Base-by-base conservation (phyloP, 2,797 vertebrate genomes). In the Nyctalus aviator region DNA sequence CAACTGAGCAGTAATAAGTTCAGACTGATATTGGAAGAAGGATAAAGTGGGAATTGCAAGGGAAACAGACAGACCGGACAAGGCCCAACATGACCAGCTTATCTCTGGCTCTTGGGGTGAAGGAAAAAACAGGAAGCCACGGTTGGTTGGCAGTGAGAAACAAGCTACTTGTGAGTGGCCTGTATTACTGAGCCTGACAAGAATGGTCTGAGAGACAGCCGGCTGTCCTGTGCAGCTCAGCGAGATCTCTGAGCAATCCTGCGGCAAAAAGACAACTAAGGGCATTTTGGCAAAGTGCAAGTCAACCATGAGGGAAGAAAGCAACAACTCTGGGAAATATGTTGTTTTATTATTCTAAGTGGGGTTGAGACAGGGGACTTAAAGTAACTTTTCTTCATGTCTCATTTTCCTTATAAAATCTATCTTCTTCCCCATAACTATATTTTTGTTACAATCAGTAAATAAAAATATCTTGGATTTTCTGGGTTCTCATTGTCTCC, bases 381-480 rank as follows among this genome's bases (percentile, higher is more conserved):
- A 27, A 76, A 20, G 21, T 23, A 46, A 75, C 30, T 82, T 84
- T 90, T 78, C 35, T 32, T 81, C 2, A 7, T 32, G 25, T 35
- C 48, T 64, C 57, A 83, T 68, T 85, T 79, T 94, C 57, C 75
- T 91, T 62, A 95, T 3, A 75, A 48, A 94, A 77, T 82, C 18
- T 78, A 69, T 62, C 46, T 11, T 78, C 5, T 73, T 84, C 2
- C 5, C 35, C 50, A 71, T 27, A 84, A 48, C 76, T 20, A 46
- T 46, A 73, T 23, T 46, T 55, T n/a, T 46, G 25, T 20, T 76
- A 94, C 59, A 71, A 62, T 44, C 37, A 91, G 68, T 88, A 35
- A 95, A 64, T 87, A 75, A 87, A 95, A 85, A 79, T 14, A 90
- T 20, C 27, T 90, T n/a, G 8, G 37, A 71, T 90, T 71, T 97